Conservation (phyloP, 2,888 invertebrate species). For the Dorcus parallelipipedus region DNA sequence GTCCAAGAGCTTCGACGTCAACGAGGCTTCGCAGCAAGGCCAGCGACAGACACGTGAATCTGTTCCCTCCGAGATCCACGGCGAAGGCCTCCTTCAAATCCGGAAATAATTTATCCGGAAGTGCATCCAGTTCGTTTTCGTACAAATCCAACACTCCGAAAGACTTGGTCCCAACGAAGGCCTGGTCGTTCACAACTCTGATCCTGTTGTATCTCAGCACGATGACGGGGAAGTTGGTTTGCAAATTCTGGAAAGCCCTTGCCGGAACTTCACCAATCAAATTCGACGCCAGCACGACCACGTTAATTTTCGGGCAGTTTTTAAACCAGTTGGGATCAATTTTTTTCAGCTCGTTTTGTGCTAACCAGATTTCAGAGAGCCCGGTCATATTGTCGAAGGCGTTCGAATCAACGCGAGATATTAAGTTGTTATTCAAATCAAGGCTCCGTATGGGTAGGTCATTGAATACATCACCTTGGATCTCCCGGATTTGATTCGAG, state of each 20-base stretch:
- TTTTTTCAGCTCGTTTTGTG: constrained; percentile 33
- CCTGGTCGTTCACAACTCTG: not conserved
- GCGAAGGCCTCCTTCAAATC: not conserved
- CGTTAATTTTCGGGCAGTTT: constrained; percentile 30
- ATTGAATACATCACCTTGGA: constrained; percentile 33
- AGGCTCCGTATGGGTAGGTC: constrained; percentile 28
- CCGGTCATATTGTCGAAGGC: constrained; percentile 36
- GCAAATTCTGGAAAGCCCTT: constrained; percentile 28
- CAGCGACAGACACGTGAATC: not conserved
- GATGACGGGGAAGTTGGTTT: not conserved
- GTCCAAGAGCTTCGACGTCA: not conserved
- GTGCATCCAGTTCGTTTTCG: not conserved
- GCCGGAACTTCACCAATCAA: constrained; percentile 32
- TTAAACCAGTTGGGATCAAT: constrained; percentile 31
- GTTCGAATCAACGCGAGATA: constrained; percentile 28
- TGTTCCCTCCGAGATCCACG: not conserved
- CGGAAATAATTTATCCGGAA: not conserved
- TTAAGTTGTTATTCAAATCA: constrained; percentile 33
- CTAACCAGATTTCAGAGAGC: constrained; percentile 29
- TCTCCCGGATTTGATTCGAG: constrained; percentile 30
- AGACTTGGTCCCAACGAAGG: not conserved
- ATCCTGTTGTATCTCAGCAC: not conserved
- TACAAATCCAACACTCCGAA: not conserved
- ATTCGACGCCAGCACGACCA: constrained; percentile 33
- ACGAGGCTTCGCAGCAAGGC: not conserved